Base-by-base conservation (phyloP, 2,888 invertebrate species). In the Plagiodera versicolora region DNA sequence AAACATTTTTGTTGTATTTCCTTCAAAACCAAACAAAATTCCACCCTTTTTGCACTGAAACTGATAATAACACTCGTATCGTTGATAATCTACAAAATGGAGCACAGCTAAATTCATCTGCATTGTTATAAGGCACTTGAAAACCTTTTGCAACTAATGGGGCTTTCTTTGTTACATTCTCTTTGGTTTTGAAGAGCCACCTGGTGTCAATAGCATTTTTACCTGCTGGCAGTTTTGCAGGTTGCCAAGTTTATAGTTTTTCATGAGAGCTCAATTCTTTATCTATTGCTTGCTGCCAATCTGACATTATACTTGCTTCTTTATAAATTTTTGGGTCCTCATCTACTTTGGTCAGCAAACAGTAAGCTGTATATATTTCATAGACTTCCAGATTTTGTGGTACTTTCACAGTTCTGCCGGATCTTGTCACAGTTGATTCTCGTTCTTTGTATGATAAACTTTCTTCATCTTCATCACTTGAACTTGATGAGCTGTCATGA, bases 101-200 rank as follows among this genome's bases (percentile, higher is more conserved):
- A 47, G 58, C 24, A 44, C 55, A 61, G 53, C 32, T 11, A 32
- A 45, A 35, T 56, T 24, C 52, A 63, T 50, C 51, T 47, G 9
- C 16, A 49, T 63, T 16, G 20, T 49, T 39, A 32, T 59, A 19
- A 39, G 39, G 39, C 39, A 39, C 39, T 46, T 64, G 60, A 58
- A 56, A 60, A 35, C 60, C 58, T 55, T 58, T 61, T 46, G 58
- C 61, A 6, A 61, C 64, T n/a, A 61, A 24, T 45, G 58, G 45
- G 8, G 64, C 61, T 51, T 59, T 64, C 48, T 56, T 61, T 14
- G 60, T 65, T 48, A 56, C 57, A 53, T 54, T 20, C 58, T 56
- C 52, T 50, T 68, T 66, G 10, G 51, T 67, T 52, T 56, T 64
- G 51, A 68, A 69, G 14, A 69, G 45, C 64, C 70, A 68, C 59